These are phyloP conservation scores for Pseudomugil tenellus DNA, from an alignment of 2,797 vertebrate species.

Conservation along the genomic window DNA sequence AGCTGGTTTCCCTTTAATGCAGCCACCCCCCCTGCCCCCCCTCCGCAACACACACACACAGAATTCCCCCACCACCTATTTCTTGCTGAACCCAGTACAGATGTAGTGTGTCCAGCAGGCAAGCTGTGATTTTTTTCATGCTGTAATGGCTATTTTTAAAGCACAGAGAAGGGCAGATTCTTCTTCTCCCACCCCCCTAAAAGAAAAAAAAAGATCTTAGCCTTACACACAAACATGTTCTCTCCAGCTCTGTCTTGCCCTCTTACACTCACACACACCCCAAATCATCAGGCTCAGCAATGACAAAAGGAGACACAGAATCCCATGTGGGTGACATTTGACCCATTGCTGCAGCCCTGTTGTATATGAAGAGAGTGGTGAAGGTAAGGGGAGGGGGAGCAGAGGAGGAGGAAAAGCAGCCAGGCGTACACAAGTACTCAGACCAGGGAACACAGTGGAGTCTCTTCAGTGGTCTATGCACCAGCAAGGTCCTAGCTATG, in stretches of 20 bases:
- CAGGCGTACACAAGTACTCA: slow-evolving; percentile 56
- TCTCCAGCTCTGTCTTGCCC: slow-evolving; percentile 37
- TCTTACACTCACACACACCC: slow-evolving; percentile 23
- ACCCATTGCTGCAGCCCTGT: slow-evolving; percentile 60
- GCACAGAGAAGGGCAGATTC: slow-evolving; percentile 33
- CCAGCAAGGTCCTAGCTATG: slow-evolving; percentile 35
- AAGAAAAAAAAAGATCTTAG: slow-evolving; percentile 7
- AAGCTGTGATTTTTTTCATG: slow-evolving; percentile 67
- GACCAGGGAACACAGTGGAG: slow-evolving; percentile 54
- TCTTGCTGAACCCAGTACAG: slow-evolving; percentile 48
- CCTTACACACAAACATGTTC: slow-evolving; percentile 26
- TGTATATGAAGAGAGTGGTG: slow-evolving; percentile 44
- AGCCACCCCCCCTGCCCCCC: background rate
- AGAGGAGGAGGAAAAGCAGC: slow-evolving; percentile 40
- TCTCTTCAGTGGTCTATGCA: slow-evolving; percentile 42
- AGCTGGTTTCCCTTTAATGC: slow-evolving; percentile 67
- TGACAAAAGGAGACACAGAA: slow-evolving; percentile 68
- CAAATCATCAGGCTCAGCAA: slow-evolving; percentile 50
- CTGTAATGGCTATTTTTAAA: slow-evolving; percentile 61
- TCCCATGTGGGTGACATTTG: slow-evolving; percentile 72
- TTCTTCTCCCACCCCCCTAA: slow-evolving; percentile 42
- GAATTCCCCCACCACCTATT: slow-evolving; percentile 46
- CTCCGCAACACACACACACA: background rate
- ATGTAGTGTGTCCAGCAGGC: slow-evolving; percentile 53
- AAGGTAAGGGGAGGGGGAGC: slow-evolving; percentile 14